These are phyloP conservation scores for Okamejei kenojei DNA, from an alignment of 2,797 vertebrate species.

Conservation along the genomic window DNA sequence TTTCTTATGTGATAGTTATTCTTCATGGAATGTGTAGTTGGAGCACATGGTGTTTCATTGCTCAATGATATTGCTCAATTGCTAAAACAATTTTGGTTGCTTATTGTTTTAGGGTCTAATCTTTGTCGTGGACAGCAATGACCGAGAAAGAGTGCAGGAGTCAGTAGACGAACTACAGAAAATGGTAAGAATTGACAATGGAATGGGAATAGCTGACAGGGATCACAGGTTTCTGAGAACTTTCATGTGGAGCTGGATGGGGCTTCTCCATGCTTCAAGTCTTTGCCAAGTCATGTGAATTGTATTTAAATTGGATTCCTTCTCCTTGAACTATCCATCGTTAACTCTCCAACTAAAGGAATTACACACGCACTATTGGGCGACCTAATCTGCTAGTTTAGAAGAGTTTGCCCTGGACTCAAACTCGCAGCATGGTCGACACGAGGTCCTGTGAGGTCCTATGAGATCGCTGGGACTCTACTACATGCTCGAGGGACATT, in stretches of 20 bases:
- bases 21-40: neutral
- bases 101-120: slow-evolving; percentile 66
- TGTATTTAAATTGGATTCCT: neutral
- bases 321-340: neutral
- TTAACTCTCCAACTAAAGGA: neutral
- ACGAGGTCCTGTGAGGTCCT: no score
- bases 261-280: neutral
- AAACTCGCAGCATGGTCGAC: no score
- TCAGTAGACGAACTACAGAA: slow-evolving; percentile 71
- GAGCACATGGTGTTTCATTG: neutral
- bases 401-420: no score
- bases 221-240: neutral
- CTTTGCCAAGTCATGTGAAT: neutral
- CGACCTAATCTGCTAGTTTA: no score
- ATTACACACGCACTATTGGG: no score
- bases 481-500: no score
- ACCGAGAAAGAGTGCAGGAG: slow-evolving; percentile 71
- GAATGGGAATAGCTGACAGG: neutral
- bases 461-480: no score
- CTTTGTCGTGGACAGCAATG: slow-evolving; percentile 82
- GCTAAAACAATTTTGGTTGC: neutral
- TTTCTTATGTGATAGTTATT: neutral
- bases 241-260: neutral
- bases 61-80: neutral
- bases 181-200: slow-evolving; percentile 61